Conservation (phyloP, 2,888 invertebrate genomes). For the Mystacides longicornis region DNA sequence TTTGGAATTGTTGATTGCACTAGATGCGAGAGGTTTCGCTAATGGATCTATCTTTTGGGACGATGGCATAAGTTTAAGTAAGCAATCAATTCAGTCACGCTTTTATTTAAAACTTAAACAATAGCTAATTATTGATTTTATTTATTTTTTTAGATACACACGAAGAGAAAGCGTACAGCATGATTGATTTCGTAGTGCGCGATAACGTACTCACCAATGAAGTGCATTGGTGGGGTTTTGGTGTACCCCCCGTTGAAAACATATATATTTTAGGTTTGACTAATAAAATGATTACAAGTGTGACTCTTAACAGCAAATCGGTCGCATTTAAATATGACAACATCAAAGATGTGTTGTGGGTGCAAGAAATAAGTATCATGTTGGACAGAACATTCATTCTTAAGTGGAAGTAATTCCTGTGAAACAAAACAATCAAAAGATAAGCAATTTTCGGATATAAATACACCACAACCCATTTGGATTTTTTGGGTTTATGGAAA, state of each 20-base stretch:
- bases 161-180: slow-evolving; percentile 51
- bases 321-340: slow-evolving; percentile 33
- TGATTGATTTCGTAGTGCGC: slow-evolving; percentile 42
- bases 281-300: slow-evolving; percentile 12
- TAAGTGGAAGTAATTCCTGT: slow-evolving; percentile 33
- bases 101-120: no score
- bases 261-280: slow-evolving; percentile 21
- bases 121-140: no score
- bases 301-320: slow-evolving; percentile 31
- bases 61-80: slow-evolving; percentile 69
- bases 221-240: slow-evolving; percentile 44
- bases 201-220: slow-evolving; percentile 29
- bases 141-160: slow-evolving; percentile 43
- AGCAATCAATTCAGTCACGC: slow-evolving; percentile 31
- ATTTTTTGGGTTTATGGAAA: no score
- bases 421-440: not conserved
- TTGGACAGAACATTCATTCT: slow-evolving; percentile 38
- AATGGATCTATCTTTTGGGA: slow-evolving; percentile 72
- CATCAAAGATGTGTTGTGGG: slow-evolving; percentile 31
- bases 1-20: slow-evolving; percentile 57
- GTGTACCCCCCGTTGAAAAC: slow-evolving; percentile 37
- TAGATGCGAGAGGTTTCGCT: slow-evolving; percentile 47
- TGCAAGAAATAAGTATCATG: slow-evolving; percentile 34
- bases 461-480: no score
- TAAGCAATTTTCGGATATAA: no score